Conservation (phyloP, 2,113 vertebrate genomes). For the Phrynosoma blainvillii region DNA sequence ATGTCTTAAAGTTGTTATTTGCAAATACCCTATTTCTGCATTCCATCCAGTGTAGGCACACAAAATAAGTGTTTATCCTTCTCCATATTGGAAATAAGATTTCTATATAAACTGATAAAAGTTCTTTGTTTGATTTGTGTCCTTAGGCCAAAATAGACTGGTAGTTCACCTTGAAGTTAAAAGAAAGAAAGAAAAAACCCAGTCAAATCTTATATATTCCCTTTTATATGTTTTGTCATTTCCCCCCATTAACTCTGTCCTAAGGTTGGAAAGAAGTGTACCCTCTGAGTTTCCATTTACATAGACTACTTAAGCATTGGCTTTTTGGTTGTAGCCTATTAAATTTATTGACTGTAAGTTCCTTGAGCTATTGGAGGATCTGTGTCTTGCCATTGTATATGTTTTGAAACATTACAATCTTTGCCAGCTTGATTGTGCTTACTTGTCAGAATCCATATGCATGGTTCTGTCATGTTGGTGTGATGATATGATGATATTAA, state of each 20-base stretch:
- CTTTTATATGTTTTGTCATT: constrained; percentile 70
- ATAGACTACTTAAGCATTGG: constrained; percentile 59
- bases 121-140: constrained; percentile 53
- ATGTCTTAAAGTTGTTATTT: constrained; percentile 49
- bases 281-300: constrained; percentile 67
- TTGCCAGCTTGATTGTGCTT: constrained; percentile 49
- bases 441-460: too few relatives aligned
- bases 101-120: constrained; percentile 67
- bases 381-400: constrained; percentile 57
- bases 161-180: constrained; percentile 65
- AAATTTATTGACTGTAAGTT: constrained; percentile 75
- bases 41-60: background rate
- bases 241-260: constrained; percentile 73
- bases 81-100: constrained; percentile 43
- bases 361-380: constrained; percentile 64
- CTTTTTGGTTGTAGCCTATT: constrained; percentile 68
- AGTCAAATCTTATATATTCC: constrained; percentile 65
- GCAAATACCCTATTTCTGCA: constrained; percentile 30
- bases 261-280: constrained; percentile 62
- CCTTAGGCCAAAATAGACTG: constrained; percentile 64
- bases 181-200: constrained; percentile 47
- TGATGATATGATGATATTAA: too few relatives aligned
- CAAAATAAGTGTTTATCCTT: constrained; percentile 48
- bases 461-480: too few relatives aligned
- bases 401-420: constrained; percentile 65